These are phyloP conservation scores for Patiria pectinifera DNA, from an alignment of 53 echinoderm and acorn worm species.

Conservation along the genomic window DNA sequence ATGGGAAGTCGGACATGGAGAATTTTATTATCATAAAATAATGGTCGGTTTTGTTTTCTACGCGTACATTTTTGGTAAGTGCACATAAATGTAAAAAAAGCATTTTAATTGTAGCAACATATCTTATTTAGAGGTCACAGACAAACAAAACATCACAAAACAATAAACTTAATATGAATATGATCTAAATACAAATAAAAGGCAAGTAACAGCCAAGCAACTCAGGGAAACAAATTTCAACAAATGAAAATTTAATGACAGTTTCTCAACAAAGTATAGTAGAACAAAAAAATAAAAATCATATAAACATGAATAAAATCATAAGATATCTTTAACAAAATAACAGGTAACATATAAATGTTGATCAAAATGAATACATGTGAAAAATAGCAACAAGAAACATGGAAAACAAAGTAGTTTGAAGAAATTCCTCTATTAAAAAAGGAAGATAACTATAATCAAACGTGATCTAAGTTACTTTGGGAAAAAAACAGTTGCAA, in stretches of 20 bases:
- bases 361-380: background rate
- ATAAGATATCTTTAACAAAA: background rate
- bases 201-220: background rate
- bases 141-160: background rate
- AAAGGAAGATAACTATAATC: too few relatives aligned
- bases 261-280: background rate
- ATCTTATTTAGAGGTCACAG: background rate
- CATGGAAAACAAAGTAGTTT: too few relatives aligned
- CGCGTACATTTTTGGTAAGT: too few relatives aligned
- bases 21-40: too few relatives aligned
- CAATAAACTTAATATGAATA: background rate
- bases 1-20: too few relatives aligned
- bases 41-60: too few relatives aligned
- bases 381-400: too few relatives aligned
- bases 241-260: background rate
- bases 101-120: too few relatives aligned
- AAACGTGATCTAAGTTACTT: too few relatives aligned
- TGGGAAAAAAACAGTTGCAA: too few relatives aligned
- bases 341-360: background rate
- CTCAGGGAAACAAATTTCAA: background rate
- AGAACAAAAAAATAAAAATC: background rate
- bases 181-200: background rate
- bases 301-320: background rate
- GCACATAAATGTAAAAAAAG: too few relatives aligned
- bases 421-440: too few relatives aligned